phyloP scores from a whole-genome alignment of 2,797 vertebrate species.

The Hafferia zeledoni region DNA sequence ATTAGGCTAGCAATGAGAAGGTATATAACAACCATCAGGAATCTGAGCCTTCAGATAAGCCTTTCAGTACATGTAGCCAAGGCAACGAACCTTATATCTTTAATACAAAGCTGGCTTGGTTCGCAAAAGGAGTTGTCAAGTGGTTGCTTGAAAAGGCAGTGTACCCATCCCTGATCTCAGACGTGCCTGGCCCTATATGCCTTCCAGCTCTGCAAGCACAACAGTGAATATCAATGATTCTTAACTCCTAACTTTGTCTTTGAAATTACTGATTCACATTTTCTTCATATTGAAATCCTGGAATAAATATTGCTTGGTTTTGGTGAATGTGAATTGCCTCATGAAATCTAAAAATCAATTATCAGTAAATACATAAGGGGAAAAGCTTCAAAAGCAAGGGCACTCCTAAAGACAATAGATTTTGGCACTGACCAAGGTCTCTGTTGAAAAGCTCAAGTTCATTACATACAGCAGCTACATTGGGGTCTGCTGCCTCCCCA shows the following conservation, averaged over 20 bases:
- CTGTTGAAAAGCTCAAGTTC: neutral
- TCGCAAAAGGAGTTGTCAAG: neutral
- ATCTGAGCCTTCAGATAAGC: neutral
- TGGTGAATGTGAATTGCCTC: neutral
- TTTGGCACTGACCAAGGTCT: neutral
- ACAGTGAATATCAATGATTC: neutral
- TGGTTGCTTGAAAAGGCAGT: neutral
- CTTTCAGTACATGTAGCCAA: slow-evolving; percentile 24
- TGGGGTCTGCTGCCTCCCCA: neutral
- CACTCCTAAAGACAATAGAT: neutral
- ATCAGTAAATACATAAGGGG: neutral
- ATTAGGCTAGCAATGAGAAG: slow-evolving; percentile 2
- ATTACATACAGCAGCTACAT: neutral
- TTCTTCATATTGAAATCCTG: neutral
- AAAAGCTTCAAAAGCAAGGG: neutral
- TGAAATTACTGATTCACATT: neutral
- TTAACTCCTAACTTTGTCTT: neutral
- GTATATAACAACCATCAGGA: slow-evolving; percentile 13
- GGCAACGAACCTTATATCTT: slow-evolving; percentile 13
- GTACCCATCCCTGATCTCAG: neutral
- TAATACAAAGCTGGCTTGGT: slow-evolving; percentile 9
- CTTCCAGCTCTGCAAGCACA: neutral
- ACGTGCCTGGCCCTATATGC: neutral
- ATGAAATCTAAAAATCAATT: neutral
- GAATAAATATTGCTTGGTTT: neutral